Percentiles rank a stretch among this genome's conserved stretches.
phyloP scores from a whole-genome alignment of 2,797 vertebrate genomes.

The Trichosurus vulpecula region DNA sequence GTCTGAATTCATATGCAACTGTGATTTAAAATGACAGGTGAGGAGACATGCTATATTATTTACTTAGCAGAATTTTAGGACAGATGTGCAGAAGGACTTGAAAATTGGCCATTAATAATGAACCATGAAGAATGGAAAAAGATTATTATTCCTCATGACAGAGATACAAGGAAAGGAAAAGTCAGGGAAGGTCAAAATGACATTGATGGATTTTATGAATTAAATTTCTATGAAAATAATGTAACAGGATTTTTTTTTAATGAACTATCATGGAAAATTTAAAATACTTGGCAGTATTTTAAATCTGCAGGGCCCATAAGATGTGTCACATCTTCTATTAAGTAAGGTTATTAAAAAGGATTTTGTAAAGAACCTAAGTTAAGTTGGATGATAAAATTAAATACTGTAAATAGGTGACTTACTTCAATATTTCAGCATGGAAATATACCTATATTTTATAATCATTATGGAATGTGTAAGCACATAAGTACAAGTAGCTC shows the following conservation, averaged over 20 bases:
- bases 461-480: background rate
- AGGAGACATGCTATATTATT: constrained; percentile 48
- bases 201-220: constrained; percentile 48
- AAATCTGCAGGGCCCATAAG: background rate
- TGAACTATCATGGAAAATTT: background rate
- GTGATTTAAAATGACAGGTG: constrained; percentile 64
- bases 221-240: constrained; percentile 62
- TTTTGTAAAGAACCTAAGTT: background rate
- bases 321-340: background rate
- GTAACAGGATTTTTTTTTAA: background rate
- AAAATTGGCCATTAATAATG: constrained; percentile 69
- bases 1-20: constrained; percentile 34
- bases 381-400: background rate
- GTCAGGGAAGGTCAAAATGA: constrained; percentile 60
- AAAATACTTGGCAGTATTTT: background rate
- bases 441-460: background rate
- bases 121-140: background rate
- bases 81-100: constrained; percentile 48
- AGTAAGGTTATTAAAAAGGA: background rate
- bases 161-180: constrained; percentile 48
- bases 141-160: constrained; percentile 53
- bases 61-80: constrained; percentile 57
- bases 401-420: background rate
- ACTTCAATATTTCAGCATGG: background rate
- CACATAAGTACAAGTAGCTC: background rate